A percentile compares a stretch with the other conserved stretches of the same genome.
Conservation (phyloP, 2,113 vertebrate genomes). For the Glaucomys volans region DNA sequence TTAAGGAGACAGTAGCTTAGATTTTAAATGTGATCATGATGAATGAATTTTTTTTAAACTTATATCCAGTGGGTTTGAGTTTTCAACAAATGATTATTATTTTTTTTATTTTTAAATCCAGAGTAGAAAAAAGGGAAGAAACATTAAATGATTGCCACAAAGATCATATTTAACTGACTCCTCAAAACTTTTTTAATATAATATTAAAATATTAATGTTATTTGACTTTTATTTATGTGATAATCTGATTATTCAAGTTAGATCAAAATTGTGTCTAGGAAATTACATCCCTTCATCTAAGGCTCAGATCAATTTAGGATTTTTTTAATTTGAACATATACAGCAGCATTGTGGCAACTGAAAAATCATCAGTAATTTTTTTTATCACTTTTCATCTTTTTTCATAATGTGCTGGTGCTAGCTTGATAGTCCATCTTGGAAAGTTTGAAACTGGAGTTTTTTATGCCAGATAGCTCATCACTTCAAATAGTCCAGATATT, state of each 20-base stretch:
- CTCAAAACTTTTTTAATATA: background rate
- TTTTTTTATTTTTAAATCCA: background rate
- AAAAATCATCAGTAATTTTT: background rate
- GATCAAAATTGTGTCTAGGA: background rate
- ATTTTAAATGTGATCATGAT: slow-evolving; percentile 48
- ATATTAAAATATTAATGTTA: background rate
- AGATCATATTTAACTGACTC: background rate
- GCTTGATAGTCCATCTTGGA: background rate
- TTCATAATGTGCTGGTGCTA: background rate
- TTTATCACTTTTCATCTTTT: background rate
- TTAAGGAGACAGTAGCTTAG: background rate
- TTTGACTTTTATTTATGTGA: slow-evolving; percentile 6
- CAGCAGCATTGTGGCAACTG: background rate
- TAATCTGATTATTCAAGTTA: background rate
- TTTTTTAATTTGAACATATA: background rate
- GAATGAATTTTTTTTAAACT: background rate
- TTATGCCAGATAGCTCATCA: background rate
- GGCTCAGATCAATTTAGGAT: background rate
- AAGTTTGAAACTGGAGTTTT: slow-evolving; percentile 14
- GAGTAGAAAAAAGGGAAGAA: background rate
- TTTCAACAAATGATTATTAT: background rate
- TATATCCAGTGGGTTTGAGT: background rate
- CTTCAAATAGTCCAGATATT: background rate
- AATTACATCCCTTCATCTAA: slow-evolving; percentile 18
- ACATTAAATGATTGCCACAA: slow-evolving; percentile 16